These are phyloP conservation scores for Macrosteles quadrilineatus DNA, from an alignment of 1,140 invertebrate genomes.

Conservation along the genomic window DNA sequence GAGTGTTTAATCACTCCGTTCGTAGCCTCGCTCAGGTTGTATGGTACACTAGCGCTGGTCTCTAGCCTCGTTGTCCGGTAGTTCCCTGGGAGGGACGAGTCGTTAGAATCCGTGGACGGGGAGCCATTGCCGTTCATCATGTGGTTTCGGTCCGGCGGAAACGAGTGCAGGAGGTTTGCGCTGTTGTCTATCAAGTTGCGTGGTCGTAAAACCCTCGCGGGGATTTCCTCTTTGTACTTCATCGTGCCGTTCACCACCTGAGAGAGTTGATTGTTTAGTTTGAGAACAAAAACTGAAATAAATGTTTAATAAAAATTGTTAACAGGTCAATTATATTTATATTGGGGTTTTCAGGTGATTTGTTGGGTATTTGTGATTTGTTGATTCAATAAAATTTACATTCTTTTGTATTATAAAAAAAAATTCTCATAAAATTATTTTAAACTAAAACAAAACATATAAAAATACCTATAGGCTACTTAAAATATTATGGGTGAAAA, in stretches of 20 bases:
- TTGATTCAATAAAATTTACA: too few species aligned
- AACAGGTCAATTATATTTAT: too few species aligned
- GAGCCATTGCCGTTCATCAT: constrained; percentile 19
- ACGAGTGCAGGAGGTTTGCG: background rate
- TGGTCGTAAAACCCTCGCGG: background rate
- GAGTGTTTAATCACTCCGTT: constrained; percentile 49
- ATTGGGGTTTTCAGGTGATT: too few species aligned
- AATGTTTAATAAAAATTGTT: too few species aligned
- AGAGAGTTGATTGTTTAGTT: background rate
- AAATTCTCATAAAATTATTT: too few species aligned
- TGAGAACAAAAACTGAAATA: too few species aligned
- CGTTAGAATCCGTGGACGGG: constrained; percentile 54
- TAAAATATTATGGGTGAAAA: too few species aligned
- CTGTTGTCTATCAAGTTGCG: constrained; percentile 9
- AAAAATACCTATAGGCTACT: too few species aligned
- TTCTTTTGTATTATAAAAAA: too few species aligned
- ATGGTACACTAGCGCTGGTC: constrained; percentile 60
- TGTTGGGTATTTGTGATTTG: too few species aligned
- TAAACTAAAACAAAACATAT: too few species aligned
- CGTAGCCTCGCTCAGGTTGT: constrained; percentile 51
- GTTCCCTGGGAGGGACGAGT: constrained; percentile 49
- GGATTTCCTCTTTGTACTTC: constrained; percentile 11
- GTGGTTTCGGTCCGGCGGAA: background rate
- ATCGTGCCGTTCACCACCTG: background rate
- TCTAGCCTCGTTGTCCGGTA: constrained; percentile 53